Percentiles rank a stretch among this genome's conserved stretches.
These are phyloP conservation scores for Corythornis cristatus DNA, from an alignment of 2,113 vertebrate genomes.

Conservation along the genomic window DNA sequence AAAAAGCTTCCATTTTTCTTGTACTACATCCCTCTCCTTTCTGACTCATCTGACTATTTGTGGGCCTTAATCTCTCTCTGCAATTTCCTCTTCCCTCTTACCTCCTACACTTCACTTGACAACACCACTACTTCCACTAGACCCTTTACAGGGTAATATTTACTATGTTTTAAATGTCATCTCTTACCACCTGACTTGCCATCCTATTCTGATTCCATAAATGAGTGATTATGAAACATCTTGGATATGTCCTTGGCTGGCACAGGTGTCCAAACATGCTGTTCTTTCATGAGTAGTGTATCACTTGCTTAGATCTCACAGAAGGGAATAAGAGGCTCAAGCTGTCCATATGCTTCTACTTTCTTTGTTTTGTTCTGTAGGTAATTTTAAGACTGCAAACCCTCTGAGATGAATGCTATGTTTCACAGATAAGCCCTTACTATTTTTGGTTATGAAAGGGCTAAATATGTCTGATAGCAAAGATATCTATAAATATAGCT, in stretches of 20 bases:
- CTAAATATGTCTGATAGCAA: neutral
- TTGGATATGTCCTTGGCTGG: neutral
- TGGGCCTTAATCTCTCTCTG: slow-evolving; percentile 16
- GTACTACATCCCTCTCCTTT: neutral
- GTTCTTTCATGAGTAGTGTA: neutral
- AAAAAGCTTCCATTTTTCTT: slow-evolving; percentile 22
- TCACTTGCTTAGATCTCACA: slow-evolving; percentile 20
- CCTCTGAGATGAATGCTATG: neutral
- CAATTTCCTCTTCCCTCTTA: slow-evolving; percentile 40
- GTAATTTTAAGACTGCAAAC: neutral
- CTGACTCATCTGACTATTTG: slow-evolving; percentile 10
- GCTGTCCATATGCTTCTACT: neutral
- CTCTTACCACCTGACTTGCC: slow-evolving; percentile 60
- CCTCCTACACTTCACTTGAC: neutral
- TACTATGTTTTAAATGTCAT: neutral
- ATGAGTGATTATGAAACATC: neutral
- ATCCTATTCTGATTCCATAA: slow-evolving; percentile 45
- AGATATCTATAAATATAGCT: neutral
- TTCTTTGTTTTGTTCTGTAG: neutral
- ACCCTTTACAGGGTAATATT: neutral
- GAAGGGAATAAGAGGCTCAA: neutral
- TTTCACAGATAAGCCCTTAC: neutral
- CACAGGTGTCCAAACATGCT: slow-evolving; percentile 61
- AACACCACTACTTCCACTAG: neutral
- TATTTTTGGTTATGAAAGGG: neutral